Percentiles rank a stretch among this genome's conserved stretches.
Evolutionary conservation across 2,797 vertebrate genomes (phyloP).

Genomic region (Dallia pectoralis): DNA sequence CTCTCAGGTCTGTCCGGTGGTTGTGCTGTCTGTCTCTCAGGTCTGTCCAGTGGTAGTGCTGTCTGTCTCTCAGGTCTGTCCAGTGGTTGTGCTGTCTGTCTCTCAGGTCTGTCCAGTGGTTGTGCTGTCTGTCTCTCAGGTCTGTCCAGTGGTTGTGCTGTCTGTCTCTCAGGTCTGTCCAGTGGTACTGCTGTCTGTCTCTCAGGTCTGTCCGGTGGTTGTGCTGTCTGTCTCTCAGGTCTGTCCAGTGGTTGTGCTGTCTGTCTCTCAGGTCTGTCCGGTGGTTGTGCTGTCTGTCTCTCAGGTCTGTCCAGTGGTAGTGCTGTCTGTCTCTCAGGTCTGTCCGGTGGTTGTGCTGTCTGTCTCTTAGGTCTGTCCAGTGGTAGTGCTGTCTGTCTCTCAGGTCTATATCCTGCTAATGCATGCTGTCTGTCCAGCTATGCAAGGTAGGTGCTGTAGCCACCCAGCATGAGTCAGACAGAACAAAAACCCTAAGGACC

Average conservation of each 20-base stretch:
- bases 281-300: constrained; percentile 13
- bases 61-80: not conserved
- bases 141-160: not conserved
- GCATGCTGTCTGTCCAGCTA: constrained; percentile 16
- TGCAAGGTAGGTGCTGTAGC: constrained; percentile 37
- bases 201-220: not conserved
- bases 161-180: not conserved
- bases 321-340: too few species aligned
- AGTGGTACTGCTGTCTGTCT: not conserved
- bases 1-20: not conserved
- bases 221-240: not conserved
- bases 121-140: not conserved
- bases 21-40: not conserved
- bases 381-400: too few species aligned
- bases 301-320: too few species aligned
- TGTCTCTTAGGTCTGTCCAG: too few species aligned
- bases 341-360: too few species aligned
- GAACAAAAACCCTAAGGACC: constrained; percentile 13
- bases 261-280: constrained; percentile 4
- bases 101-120: not conserved
- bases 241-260: not conserved
- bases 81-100: not conserved
- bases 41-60: not conserved
- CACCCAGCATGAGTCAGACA: constrained; percentile 46
- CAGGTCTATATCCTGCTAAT: too few species aligned